Percentiles rank a stretch among this genome's conserved stretches.
Conservation (phyloP, 2,113 vertebrate genomes). For the Baryphthengus martii region DNA sequence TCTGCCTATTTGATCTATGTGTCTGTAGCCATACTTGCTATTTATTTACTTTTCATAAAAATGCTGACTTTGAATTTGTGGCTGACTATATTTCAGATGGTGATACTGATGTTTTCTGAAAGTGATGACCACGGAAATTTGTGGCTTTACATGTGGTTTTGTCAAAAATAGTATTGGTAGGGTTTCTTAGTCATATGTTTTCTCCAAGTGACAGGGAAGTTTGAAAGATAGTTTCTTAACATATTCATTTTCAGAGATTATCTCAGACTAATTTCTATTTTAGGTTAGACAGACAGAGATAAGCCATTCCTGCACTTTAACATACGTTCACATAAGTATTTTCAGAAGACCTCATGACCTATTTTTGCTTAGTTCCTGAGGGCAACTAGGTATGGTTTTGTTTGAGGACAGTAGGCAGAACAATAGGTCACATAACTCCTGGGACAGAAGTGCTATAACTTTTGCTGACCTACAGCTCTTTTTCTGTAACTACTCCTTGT, state of each 20-base stretch:
- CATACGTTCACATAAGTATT: background rate
- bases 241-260: background rate
- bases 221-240: background rate
- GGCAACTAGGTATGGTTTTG: background rate
- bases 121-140: background rate
- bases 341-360: background rate
- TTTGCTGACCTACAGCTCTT: background rate
- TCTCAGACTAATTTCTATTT: background rate
- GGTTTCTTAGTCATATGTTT: background rate
- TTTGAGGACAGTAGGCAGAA: background rate
- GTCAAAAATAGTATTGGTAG: background rate
- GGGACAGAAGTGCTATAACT: background rate
- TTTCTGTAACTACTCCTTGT: background rate
- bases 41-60: conserved; percentile 10
- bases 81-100: background rate
- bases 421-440: background rate
- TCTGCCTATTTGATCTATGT: background rate
- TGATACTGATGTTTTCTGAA: background rate
- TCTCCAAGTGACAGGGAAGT: background rate
- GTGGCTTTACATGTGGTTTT: background rate
- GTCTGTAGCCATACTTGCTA: background rate
- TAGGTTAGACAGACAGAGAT: background rate
- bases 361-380: background rate
- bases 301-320: background rate
- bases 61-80: conserved; percentile 1